Evolutionary conservation across 2,797 vertebrate genomes (phyloP).

Genomic region (Leuciscus waleckii): DNA sequence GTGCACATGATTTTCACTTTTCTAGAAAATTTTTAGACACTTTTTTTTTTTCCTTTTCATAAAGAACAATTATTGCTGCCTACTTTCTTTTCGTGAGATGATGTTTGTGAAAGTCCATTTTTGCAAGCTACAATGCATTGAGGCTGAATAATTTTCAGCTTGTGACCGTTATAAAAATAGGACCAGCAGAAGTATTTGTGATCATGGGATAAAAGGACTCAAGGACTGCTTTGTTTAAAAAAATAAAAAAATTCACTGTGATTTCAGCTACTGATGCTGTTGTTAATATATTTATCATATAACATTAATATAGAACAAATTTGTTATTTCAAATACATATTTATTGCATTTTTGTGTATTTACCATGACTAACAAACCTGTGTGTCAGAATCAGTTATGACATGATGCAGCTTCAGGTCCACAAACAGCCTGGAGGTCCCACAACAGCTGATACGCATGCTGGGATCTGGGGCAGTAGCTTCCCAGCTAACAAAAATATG

Average conservation of each 20-base stretch:
- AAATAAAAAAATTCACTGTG: not conserved
- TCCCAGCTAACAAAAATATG: too few species aligned
- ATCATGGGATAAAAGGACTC: not conserved
- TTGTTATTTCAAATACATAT: not conserved
- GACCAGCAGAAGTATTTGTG: not conserved
- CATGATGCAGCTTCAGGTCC: not conserved
- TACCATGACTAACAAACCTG: not conserved
- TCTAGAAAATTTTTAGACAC: too few species aligned
- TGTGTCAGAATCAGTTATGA: not conserved
- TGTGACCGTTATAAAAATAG: slow-evolving; percentile 12
- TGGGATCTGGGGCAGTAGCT: not conserved
- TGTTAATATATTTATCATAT: not conserved
- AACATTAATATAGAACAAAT: not conserved
- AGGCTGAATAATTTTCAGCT: slow-evolving; percentile 1
- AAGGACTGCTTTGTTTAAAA: slow-evolving; percentile 2
- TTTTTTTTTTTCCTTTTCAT: too few species aligned
- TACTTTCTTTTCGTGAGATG: too few species aligned
- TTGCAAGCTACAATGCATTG: not conserved
- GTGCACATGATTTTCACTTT: too few species aligned
- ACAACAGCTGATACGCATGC: not conserved
- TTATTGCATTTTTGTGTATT: not conserved
- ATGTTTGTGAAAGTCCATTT: not conserved
- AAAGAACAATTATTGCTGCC: too few species aligned
- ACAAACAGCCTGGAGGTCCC: not conserved
- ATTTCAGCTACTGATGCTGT: not conserved